Evolutionary conservation across 30 jellyfish, hydroid and myxozoan species (phyloP).

Genomic region (Chironex yamaguchii): DNA sequence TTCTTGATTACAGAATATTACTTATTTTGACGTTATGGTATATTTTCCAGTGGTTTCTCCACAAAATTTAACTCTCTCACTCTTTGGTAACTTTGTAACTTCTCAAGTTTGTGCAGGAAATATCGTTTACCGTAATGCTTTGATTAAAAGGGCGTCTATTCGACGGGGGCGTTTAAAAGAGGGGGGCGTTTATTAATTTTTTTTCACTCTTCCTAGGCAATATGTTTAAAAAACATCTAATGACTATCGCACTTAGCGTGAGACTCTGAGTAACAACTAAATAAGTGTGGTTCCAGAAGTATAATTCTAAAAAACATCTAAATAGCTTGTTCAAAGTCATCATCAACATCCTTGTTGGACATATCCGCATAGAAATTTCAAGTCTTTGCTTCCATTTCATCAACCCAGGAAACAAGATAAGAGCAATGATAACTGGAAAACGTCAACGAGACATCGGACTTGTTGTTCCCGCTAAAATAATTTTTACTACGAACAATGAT

Average conservation of each 20-base stretch:
- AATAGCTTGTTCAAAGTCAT: constrained; percentile 57
- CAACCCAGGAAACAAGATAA: constrained; percentile 20
- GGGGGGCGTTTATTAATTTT: too few relatives aligned
- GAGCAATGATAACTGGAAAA: constrained; percentile 52
- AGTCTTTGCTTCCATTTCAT: constrained; percentile 47
- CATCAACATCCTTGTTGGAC: constrained; percentile 59
- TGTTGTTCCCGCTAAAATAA: constrained; percentile 53
- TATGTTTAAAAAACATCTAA: constrained; percentile 19
- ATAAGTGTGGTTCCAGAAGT: constrained; percentile 20
- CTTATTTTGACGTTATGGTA: too few relatives aligned
- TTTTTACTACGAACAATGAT: constrained; percentile 50
- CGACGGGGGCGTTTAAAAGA: neutral
- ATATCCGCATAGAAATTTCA: constrained; percentile 22
- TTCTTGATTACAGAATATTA: too few relatives aligned
- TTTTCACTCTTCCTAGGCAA: constrained; percentile 12
- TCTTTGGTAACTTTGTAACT: too few relatives aligned
- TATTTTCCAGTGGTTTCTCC: too few relatives aligned
- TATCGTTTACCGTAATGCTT: constrained; percentile 42
- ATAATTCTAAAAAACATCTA: constrained; percentile 19
- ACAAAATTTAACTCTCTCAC: too few relatives aligned
- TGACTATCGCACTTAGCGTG: neutral
- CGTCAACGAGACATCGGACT: constrained; percentile 55
- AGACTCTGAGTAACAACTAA: neutral
- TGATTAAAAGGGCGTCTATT: constrained; percentile 44
- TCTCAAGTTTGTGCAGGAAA: too few relatives aligned